phyloP scores from a whole-genome alignment of 1,140 invertebrate species.

The Drosophila subpulchrella region DNA sequence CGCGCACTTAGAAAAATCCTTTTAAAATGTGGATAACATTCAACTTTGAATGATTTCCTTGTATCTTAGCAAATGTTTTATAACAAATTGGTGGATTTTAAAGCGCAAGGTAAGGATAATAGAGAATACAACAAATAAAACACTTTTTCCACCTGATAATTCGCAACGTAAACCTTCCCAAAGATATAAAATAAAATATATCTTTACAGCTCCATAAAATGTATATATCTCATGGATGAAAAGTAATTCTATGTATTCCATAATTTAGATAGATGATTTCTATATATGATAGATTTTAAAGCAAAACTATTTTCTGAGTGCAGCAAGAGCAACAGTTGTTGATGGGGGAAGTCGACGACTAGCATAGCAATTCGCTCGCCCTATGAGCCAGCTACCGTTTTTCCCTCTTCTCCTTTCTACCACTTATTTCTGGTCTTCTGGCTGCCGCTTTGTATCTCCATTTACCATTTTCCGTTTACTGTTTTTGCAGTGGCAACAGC shows the following conservation, averaged over 20 bases:
- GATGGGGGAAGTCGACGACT: slow-evolving; percentile 67
- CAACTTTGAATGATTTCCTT: too few relatives aligned
- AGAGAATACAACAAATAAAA: too few relatives aligned
- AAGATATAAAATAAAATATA: too few relatives aligned
- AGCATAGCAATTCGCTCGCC: slow-evolving; percentile 82
- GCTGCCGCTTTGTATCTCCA: slow-evolving; percentile 22
- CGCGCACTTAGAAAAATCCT: not conserved
- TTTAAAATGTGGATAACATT: not conserved
- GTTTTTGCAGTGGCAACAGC: slow-evolving; percentile 51
- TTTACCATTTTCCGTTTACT: slow-evolving; percentile 34
- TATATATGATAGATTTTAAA: not conserved
- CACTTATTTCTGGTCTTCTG: slow-evolving; percentile 13
- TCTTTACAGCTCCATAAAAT: too few relatives aligned
- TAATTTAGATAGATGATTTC: too few relatives aligned
- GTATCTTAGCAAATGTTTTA: too few relatives aligned
- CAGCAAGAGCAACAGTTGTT: slow-evolving; percentile 38
- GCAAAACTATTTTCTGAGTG: slow-evolving; percentile 9
- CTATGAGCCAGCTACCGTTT: slow-evolving; percentile 79
- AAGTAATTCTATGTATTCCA: too few relatives aligned
- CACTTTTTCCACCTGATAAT: too few relatives aligned
- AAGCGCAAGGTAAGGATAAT: too few relatives aligned
- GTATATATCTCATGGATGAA: too few relatives aligned
- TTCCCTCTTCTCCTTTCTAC: slow-evolving; percentile 58
- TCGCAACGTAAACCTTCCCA: too few relatives aligned
- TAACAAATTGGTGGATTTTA: too few relatives aligned